Base-by-base conservation (phyloP, 2,113 vertebrate species). In the Neolamprologus sp. region DNA sequence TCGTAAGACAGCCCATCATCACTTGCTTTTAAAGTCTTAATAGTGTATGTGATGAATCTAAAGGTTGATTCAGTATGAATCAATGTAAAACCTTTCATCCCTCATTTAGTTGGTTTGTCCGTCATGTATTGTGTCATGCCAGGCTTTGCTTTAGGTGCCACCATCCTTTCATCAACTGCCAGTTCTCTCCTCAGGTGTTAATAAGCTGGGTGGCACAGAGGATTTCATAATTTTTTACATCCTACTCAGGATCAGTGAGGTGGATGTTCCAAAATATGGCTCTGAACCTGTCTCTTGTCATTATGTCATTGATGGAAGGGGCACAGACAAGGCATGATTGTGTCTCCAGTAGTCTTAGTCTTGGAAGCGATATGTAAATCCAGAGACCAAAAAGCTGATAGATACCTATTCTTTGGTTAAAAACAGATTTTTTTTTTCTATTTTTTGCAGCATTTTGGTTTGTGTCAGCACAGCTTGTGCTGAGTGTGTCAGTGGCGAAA, bases 251-350 rank as follows among this genome's bases (percentile, higher is more conserved):
- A 81, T 63, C 57, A 60, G 3, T 60, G 57, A 33, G 16, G 57
- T 60, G 8, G 57, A 60, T 33, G 57, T 60, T 60, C 28, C 16
- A 60, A 60, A 33, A 60, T 60, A 65, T n/a, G 12, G 51, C 12
- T 13, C 19, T 31, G 80, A 42, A 78, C 57, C 55, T n/a, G 80
- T 87, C 80, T 42, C 81, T 87, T 7, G 54, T 9, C 58, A 3
- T 4, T 33, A 63, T 33, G 58, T 33, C 28, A 33, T 35, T 53
- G 51, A 21, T 35, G 2, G 51, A 7, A 54, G 7, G 11, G 49
- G 0, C 19, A 82, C 80, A 82, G 79, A 86, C 9, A 55, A 45
- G 9, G 81, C 14, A 42, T 78, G 40, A 21, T 87, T 31, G 5
- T 58, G 9, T 58, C 51, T 65, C 60, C 60, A 65, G 33, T 37